These are phyloP conservation scores for Paratilapia polleni DNA, from an alignment of 2,113 vertebrate genomes.

Conservation along the genomic window DNA sequence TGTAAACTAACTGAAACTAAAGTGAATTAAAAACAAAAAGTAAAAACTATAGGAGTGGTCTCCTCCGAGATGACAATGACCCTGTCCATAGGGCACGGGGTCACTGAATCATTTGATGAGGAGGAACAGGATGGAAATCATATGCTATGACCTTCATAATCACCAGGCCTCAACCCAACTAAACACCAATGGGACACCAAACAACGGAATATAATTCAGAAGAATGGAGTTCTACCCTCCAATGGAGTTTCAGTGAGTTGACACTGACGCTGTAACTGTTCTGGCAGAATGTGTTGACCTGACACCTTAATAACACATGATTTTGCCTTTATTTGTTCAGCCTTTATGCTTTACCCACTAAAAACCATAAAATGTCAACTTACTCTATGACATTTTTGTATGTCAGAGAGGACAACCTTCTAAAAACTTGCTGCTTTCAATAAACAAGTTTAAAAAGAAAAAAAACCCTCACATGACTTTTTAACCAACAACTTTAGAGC, in stretches of 20 bases:
- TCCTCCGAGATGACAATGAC: background rate
- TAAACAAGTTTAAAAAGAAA: background rate
- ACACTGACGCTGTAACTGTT: background rate
- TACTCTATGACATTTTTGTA: background rate
- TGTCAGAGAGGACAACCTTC: background rate
- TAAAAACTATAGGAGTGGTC: too few relatives aligned
- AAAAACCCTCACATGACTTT: constrained; percentile 23
- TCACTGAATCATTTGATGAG: background rate
- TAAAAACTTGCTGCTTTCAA: constrained; percentile 6
- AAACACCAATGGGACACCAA: background rate
- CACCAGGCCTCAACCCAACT: background rate
- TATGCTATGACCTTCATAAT: background rate
- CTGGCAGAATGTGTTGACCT: background rate
- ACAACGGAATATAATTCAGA: background rate
- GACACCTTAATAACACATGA: background rate
- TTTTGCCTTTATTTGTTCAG: background rate
- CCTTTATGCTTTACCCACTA: too few relatives aligned
- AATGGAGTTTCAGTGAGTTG: background rate
- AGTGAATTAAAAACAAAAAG: too few relatives aligned
- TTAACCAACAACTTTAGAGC: constrained; percentile 26
- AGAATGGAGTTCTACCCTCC: background rate
- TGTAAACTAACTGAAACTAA: too few relatives aligned
- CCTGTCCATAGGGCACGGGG: background rate
- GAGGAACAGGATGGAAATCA: background rate
- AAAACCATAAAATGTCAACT: background rate